These are phyloP conservation scores for Diacarnus erythraeanus DNA, from an alignment of 37 sponge, comb jelly and placozoan species.

Conservation along the genomic window DNA sequence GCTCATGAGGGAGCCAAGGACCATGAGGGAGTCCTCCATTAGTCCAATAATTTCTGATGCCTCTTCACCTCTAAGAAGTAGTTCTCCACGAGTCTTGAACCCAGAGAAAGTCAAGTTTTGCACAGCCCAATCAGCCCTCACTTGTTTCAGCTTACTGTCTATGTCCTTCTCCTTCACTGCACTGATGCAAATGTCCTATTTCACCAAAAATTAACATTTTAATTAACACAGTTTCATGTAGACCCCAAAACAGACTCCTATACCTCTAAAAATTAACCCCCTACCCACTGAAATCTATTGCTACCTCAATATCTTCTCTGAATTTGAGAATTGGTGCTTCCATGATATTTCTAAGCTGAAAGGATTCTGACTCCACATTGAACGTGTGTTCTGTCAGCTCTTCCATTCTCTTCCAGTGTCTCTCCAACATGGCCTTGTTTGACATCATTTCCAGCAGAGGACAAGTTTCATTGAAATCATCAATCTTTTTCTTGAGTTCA, in stretches of 20 bases:
- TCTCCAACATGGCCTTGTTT: slow-evolving; percentile 91
- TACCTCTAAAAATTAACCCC: background rate
- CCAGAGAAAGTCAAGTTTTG: slow-evolving; percentile 81
- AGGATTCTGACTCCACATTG: slow-evolving; percentile 91
- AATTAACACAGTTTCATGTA: background rate
- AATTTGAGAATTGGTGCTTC: slow-evolving; percentile 95
- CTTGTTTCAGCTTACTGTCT: slow-evolving; percentile 96
- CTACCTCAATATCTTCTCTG: slow-evolving; percentile 96
- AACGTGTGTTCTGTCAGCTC: slow-evolving; percentile 84
- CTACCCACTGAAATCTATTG: background rate
- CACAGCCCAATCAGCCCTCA: slow-evolving; percentile 93
- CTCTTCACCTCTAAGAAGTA: slow-evolving; percentile 94
- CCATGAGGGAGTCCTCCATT: slow-evolving; percentile 99
- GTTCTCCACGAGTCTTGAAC: slow-evolving; percentile 99
- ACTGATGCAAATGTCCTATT: slow-evolving; percentile 95
- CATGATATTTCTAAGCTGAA: slow-evolving; percentile 92
- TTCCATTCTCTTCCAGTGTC: slow-evolving; percentile 96
- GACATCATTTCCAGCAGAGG: slow-evolving; percentile 97
- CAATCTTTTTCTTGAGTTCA: slow-evolving; percentile 96
- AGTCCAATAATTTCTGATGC: slow-evolving; percentile 85
- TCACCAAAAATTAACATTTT: background rate
- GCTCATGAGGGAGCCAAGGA: slow-evolving; percentile 97
- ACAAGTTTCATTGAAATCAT: slow-evolving; percentile 96
- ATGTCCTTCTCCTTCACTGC: slow-evolving; percentile 99
- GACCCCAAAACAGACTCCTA: background rate